These are phyloP conservation scores for Scaptomyza flava DNA, from an alignment of 2,888 invertebrate genomes.

Conservation along the genomic window DNA sequence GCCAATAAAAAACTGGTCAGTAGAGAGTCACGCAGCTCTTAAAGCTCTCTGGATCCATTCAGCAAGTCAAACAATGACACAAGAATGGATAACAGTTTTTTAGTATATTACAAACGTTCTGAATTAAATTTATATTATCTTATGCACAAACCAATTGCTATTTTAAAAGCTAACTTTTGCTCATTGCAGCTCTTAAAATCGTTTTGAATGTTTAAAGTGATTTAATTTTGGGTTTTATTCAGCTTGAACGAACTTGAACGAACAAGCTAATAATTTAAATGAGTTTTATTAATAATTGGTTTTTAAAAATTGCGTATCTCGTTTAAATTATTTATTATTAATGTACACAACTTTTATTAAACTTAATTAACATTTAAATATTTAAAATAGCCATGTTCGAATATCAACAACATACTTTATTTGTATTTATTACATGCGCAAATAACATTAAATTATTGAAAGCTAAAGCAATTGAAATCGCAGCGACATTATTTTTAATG, in stretches of 20 bases:
- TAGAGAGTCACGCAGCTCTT: slow-evolving; percentile 34
- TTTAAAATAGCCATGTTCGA: not conserved
- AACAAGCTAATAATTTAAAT: not conserved
- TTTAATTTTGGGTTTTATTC: not conserved
- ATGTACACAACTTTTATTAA: not conserved
- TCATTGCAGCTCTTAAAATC: not conserved
- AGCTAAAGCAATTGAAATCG: not conserved
- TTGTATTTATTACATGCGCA: not conserved
- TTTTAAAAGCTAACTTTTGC: not conserved
- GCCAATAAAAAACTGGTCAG: slow-evolving; percentile 53
- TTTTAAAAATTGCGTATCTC: not conserved
- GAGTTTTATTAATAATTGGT: not conserved
- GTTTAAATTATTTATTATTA: not conserved
- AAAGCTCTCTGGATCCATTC: slow-evolving; percentile 8
- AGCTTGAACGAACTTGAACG: not conserved
- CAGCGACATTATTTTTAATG: not conserved
- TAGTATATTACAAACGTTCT: slow-evolving; percentile 52
- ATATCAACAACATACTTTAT: not conserved
- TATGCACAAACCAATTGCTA: no score
- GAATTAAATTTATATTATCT: no score
- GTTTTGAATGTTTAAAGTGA: not conserved
- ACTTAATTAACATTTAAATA: not conserved
- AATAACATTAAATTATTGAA: not conserved
- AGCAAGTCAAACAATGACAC: not conserved
- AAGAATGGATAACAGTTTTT: slow-evolving; percentile 32